Percentiles rank a stretch among this genome's conserved stretches.
phyloP scores from a whole-genome alignment of 2,888 invertebrate species.

The Hyposoter dolosus region DNA sequence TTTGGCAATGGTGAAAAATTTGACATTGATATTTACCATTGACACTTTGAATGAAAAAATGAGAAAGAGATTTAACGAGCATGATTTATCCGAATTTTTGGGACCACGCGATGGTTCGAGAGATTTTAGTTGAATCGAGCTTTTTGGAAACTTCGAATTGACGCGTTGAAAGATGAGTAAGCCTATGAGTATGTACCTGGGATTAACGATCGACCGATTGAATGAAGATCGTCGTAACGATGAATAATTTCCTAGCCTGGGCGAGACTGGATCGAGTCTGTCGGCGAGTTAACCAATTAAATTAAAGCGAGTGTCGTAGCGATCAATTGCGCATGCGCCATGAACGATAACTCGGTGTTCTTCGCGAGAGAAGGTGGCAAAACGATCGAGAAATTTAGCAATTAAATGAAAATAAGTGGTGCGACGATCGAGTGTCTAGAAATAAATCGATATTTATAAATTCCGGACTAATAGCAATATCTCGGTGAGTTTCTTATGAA shows the following conservation, averaged over 20 bases:
- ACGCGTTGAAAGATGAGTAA: not conserved
- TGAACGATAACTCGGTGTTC: not conserved
- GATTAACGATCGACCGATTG: not conserved
- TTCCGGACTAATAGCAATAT: not conserved
- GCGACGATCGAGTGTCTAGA: constrained; percentile 5
- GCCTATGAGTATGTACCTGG: not conserved
- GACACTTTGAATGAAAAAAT: not conserved
- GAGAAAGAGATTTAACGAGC: not conserved
- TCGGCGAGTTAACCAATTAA: constrained; percentile 10
- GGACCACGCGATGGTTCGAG: not conserved
- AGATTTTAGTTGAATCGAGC: not conserved
- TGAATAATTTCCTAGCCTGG: not conserved
- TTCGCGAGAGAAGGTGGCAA: not conserved
- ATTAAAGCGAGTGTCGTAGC: not conserved
- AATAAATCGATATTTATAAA: constrained; percentile 2
- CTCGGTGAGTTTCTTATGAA: constrained; percentile 16
- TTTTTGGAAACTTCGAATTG: not conserved
- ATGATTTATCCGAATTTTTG: not conserved
- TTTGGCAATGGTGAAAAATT: not conserved
- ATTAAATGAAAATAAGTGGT: constrained; percentile 13
- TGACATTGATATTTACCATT: not conserved
- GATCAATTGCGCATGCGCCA: not conserved
- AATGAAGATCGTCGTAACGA: not conserved
- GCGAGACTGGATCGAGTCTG: not conserved
- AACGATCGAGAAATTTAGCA: constrained; percentile 13